A percentile compares a stretch with the other conserved stretches of the same genome.
Conservation (phyloP, 2,888 invertebrate species). For the Notodonta ziczac region DNA sequence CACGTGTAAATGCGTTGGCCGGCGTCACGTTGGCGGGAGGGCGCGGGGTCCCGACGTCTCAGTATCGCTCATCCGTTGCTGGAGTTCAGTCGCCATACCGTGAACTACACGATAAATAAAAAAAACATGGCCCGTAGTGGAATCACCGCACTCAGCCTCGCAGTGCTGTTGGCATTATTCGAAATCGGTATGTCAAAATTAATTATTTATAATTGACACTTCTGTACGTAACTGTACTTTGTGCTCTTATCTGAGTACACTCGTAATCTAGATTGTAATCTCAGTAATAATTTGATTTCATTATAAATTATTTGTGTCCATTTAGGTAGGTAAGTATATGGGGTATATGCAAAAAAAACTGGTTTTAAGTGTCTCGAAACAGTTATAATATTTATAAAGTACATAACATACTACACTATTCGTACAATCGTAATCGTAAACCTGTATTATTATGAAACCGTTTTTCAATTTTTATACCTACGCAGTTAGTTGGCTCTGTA, state of each 20-base stretch:
- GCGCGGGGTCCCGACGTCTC: constrained; percentile 50
- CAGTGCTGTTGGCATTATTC: constrained; percentile 66
- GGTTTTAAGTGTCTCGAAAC: too few relatives aligned
- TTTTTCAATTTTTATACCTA: too few relatives aligned
- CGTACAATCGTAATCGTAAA: too few relatives aligned
- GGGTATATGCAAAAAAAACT: too few relatives aligned
- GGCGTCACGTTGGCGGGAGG: constrained; percentile 68
- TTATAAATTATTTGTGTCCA: background rate
- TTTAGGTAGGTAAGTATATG: too few relatives aligned
- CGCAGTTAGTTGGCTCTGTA: too few relatives aligned
- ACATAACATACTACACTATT: too few relatives aligned
- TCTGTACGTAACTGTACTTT: constrained; percentile 28
- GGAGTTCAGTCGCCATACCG: constrained; percentile 53
- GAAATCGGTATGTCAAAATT: constrained; percentile 65
- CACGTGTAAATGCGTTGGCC: constrained; percentile 64
- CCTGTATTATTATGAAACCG: too few relatives aligned
- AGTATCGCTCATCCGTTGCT: constrained; percentile 55
- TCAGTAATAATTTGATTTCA: background rate
- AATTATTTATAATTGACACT: constrained; percentile 21
- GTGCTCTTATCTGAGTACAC: constrained; percentile 15
- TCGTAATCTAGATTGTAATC: constrained; percentile 10
- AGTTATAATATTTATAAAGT: too few relatives aligned
- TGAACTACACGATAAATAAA: constrained; percentile 35
- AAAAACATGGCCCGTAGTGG: constrained; percentile 66
- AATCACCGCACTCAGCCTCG: constrained; percentile 56